Percentiles rank a stretch among this genome's conserved stretches.
Evolutionary conservation across 2,113 vertebrate species (phyloP).

Genomic region (Alouatta palliata): DNA sequence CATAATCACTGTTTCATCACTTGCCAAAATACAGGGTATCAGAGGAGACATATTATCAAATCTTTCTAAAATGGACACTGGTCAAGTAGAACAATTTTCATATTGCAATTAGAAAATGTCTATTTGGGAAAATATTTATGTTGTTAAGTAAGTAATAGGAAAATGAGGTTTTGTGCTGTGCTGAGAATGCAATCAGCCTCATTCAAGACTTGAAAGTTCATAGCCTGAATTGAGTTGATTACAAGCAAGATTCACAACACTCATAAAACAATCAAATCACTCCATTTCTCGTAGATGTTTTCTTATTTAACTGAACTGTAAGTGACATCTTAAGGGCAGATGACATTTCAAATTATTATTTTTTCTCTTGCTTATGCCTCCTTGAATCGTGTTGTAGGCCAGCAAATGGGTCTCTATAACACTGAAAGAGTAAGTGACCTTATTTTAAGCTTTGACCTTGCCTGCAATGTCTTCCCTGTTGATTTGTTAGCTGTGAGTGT

Average conservation of each 20-base stretch:
- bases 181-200: slow-evolving; percentile 59
- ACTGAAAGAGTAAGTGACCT: slow-evolving; percentile 49
- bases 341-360: slow-evolving; percentile 20
- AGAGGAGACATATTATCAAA: slow-evolving; percentile 34
- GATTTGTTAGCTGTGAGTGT: slow-evolving; percentile 28
- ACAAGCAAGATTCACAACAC: slow-evolving; percentile 32
- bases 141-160: slow-evolving; percentile 58
- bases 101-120: slow-evolving; percentile 18
- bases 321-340: slow-evolving; percentile 51
- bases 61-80: slow-evolving; percentile 47
- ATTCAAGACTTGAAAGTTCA: slow-evolving; percentile 53
- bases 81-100: slow-evolving; percentile 49
- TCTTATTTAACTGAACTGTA: slow-evolving; percentile 48
- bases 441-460: slow-evolving; percentile 64
- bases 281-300: slow-evolving; percentile 50
- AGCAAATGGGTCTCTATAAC: slow-evolving; percentile 43
- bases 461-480: slow-evolving; percentile 21
- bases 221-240: slow-evolving; percentile 67
- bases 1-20: background rate
- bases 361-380: background rate
- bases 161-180: slow-evolving; percentile 29
- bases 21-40: slow-evolving; percentile 31
- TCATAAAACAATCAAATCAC: slow-evolving; percentile 66
- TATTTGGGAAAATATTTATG: slow-evolving; percentile 59
- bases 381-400: background rate